Percentiles rank a stretch among this genome's conserved stretches.
These are phyloP conservation scores for Chymomyza amoena DNA, from an alignment of 2,888 invertebrate genomes.

Conservation along the genomic window DNA sequence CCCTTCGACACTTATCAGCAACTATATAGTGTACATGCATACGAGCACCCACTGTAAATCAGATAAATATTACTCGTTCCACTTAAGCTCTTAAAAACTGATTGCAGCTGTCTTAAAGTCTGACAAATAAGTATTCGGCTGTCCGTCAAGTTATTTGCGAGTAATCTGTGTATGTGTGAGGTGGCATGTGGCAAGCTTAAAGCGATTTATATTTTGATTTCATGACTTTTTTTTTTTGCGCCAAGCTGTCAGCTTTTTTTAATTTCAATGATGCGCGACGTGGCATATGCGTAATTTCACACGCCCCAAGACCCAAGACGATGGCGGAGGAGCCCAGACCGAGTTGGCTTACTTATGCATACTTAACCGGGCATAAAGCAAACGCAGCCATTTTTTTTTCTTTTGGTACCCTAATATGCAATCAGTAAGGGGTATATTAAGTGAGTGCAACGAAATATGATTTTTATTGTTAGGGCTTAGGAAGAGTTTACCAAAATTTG, in stretches of 20 bases:
- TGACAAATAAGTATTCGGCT: neutral
- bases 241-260: neutral
- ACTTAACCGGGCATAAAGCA: conserved; percentile 14
- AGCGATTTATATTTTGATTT: neutral
- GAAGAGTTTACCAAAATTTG: too few species aligned
- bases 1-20: too few species aligned
- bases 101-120: conserved; percentile 21
- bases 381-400: neutral
- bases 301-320: conserved; percentile 13
- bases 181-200: neutral
- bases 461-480: too few species aligned
- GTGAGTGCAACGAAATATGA: too few species aligned
- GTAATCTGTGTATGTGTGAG: neutral
- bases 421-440: too few species aligned
- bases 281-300: conserved; percentile 5
- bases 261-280: neutral
- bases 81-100: neutral
- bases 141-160: neutral
- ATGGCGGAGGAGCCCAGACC: neutral
- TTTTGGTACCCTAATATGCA: neutral
- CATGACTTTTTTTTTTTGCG: neutral
- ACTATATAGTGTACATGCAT: too few species aligned
- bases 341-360: conserved; percentile 15
- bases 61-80: neutral
- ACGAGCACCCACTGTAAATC: neutral